Percentiles rank a stretch among this genome's conserved stretches.
phyloP scores from a whole-genome alignment of 2,888 invertebrate species.

The Scaptomyza flava region DNA sequence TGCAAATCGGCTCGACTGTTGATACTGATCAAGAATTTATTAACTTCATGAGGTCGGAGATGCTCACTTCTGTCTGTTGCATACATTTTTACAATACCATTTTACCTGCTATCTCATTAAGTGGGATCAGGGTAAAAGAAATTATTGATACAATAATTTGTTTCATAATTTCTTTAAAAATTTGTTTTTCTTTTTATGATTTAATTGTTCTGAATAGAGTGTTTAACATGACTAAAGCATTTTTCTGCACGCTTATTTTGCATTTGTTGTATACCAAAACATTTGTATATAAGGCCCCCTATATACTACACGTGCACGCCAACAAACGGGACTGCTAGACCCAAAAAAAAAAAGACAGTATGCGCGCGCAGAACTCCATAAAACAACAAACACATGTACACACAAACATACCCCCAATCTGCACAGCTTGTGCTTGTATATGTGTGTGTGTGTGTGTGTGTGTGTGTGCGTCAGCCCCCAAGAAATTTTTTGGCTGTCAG shows the following conservation, averaged over 20 bases:
- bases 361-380: slow-evolving; percentile 78
- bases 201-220: background rate
- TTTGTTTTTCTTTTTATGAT: background rate
- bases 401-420: slow-evolving; percentile 52
- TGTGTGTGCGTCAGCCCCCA: slow-evolving; percentile 68
- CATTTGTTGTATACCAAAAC: slow-evolving; percentile 62
- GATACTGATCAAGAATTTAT: no score
- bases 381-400: slow-evolving; percentile 46
- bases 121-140: no score
- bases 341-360: slow-evolving; percentile 64
- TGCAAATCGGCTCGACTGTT: no score
- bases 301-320: slow-evolving; percentile 23
- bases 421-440: background rate
- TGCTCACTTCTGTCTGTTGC: no score
- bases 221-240: slow-evolving; percentile 5
- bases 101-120: no score
- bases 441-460: slow-evolving; percentile 20
- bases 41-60: no score
- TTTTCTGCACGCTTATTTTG: background rate
- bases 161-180: no score
- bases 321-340: slow-evolving; percentile 32
- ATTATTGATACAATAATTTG: no score
- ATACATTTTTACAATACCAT: no score
- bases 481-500: slow-evolving; percentile 78
- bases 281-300: slow-evolving; percentile 51